phyloP scores from a whole-genome alignment of 2,797 vertebrate species.

The Avahi laniger region DNA sequence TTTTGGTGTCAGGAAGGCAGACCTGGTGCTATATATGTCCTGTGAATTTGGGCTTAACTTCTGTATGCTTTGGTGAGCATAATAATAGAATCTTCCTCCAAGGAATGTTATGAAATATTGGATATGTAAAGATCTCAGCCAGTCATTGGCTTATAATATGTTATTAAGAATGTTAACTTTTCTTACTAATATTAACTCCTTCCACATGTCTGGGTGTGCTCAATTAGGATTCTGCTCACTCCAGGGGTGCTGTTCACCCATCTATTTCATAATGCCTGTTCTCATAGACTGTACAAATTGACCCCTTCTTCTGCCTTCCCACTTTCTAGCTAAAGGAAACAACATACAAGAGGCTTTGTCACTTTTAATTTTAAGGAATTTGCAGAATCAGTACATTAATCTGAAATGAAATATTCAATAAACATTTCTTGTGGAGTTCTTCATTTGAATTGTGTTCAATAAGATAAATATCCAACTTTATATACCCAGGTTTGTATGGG shows the following conservation, averaged over 20 bases:
- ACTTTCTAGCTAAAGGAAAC: not conserved
- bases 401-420: not conserved
- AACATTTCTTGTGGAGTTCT: not conserved
- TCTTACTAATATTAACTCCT: not conserved
- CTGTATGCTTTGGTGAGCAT: not conserved
- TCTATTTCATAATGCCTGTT: not conserved
- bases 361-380: slow-evolving; percentile 28
- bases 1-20: not conserved
- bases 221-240: not conserved
- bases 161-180: not conserved
- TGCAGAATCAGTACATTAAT: not conserved
- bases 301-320: not conserved
- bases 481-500: not conserved
- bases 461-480: not conserved
- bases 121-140: not conserved
- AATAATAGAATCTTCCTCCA: not conserved
- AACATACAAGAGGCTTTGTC: not conserved
- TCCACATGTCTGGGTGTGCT: not conserved
- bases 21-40: not conserved
- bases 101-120: not conserved
- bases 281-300: not conserved
- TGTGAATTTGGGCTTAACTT: not conserved
- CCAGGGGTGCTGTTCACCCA: not conserved
- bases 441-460: not conserved
- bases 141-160: not conserved